A percentile compares a stretch with the other conserved stretches of the same genome.
Conservation (phyloP, 1,140 invertebrate genomes). For the Dysdera silvatica region DNA sequence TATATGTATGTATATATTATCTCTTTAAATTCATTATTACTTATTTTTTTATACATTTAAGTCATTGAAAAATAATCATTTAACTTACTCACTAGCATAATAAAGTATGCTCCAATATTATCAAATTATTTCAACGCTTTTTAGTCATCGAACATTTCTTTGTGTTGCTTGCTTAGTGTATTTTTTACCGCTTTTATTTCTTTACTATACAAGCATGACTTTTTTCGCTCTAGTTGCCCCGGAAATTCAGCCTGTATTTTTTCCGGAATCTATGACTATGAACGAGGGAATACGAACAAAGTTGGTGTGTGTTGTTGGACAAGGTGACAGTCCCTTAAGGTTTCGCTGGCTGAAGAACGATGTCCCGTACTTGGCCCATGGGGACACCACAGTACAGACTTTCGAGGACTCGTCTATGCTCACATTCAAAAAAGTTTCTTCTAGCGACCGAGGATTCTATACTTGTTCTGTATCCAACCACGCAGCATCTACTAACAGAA, state of each 20-base stretch:
- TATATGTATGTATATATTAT: no score
- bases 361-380: conserved; percentile 31
- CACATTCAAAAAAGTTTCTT: conserved; percentile 37
- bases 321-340: conserved; percentile 33
- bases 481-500: conserved; percentile 42
- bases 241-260: conserved; percentile 17
- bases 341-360: conserved; percentile 45
- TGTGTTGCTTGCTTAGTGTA: no score
- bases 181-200: no score
- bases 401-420: conserved; percentile 33
- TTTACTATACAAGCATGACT: no score
- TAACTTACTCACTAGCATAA: no score
- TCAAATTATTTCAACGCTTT: no score
- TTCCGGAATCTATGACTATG: conserved; percentile 17
- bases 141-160: no score
- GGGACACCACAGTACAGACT: conserved; percentile 40
- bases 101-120: no score
- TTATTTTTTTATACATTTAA: no score
- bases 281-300: conserved; percentile 27
- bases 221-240: conserved; percentile 15
- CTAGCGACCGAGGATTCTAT: conserved; percentile 46
- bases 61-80: no score
- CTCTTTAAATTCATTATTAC: no score
- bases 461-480: conserved; percentile 46
- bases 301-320: conserved; percentile 36